Base-by-base conservation (phyloP, 2,113 vertebrate species). In the Sphaerodactylus townsendi region DNA sequence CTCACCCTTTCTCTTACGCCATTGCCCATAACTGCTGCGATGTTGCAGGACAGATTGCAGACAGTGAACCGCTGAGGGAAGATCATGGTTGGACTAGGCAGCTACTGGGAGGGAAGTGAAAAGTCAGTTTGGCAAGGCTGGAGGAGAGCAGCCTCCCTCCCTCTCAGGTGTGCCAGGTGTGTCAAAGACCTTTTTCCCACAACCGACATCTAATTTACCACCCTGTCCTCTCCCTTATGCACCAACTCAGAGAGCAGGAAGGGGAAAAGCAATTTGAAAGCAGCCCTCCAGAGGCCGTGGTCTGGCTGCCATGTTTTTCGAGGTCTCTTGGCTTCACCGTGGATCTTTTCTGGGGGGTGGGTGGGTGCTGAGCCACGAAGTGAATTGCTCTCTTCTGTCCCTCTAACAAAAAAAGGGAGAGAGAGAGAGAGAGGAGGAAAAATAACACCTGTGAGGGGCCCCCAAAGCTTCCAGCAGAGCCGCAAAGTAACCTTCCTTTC, bases 371-470 rank as follows among this genome's bases (percentile, higher is more conserved):
- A 83, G 83, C 87, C 14, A 85, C 91, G 44, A 23, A 66, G 84
- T 85, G 77, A 65, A 80, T 85, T 88, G 11, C 76, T 75, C 84
- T 87, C 64, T 3, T n/a, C 39, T 35, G 14, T 41, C 68, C 15
- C 19, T 56, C 15, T 21, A 8, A 19, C 19, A 3, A n/a, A n/a
- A n/a, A n/a, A n/a, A n/a, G n/a, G n/a, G 33, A 8, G 46, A 3
- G 30, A 1, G 44, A 17, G 9, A 64, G 10, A 44, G 41, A 15
- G 79, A 77, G 33, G 53, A 33, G 87, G 90, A 81, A 2, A 62
- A 70, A 71, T 82, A 85, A 30, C 90, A 92, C 92, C 88, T 92
- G 92, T 88, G 25, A 62, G 93, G 90, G 50, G 88, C 89, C 87
- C 82, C 86, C 69, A 86, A 6, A 4, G 76, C 88, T 89, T 33